Percentiles rank a stretch among this genome's conserved stretches.
Evolutionary conservation across 1,140 invertebrate species (phyloP).

Genomic region (Fopius arisanus): DNA sequence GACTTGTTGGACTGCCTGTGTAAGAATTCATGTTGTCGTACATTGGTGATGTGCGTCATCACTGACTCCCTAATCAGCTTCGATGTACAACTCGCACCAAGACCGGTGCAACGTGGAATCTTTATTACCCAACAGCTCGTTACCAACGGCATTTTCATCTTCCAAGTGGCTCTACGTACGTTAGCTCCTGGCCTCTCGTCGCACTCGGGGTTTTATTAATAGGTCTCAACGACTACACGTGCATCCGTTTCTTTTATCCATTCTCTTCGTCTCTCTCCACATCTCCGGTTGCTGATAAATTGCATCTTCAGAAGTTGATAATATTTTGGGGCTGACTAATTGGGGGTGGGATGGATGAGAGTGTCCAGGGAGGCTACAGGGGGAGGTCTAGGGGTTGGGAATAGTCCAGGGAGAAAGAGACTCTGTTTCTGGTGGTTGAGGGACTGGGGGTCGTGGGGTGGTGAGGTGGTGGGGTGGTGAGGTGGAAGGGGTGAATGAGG

Average conservation of each 20-base stretch:
- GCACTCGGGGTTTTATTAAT: slow-evolving; percentile 43
- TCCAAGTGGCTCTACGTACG: not conserved
- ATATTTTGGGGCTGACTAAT: not conserved
- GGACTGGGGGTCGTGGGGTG: not conserved
- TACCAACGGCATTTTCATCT: slow-evolving; percentile 46
- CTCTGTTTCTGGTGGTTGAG: not conserved
- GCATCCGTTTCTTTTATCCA: not conserved
- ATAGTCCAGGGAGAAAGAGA: not conserved
- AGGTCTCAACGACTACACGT: slow-evolving; percentile 21
- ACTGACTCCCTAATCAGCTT: slow-evolving; percentile 44
- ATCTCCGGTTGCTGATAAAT: not conserved
- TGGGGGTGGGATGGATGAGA: not conserved
- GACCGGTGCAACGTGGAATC: slow-evolving; percentile 31
- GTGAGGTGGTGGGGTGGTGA: slow-evolving; percentile 29
- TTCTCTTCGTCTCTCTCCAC: not conserved
- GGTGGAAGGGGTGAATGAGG: slow-evolving; percentile 32
- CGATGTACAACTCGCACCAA: slow-evolving; percentile 28
- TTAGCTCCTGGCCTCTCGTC: slow-evolving; percentile 28
- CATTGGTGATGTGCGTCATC: slow-evolving; percentile 45
- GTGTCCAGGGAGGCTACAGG: not conserved
- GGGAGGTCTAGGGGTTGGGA: not conserved
- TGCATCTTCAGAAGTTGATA: not conserved
- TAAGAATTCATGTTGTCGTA: slow-evolving; percentile 48
- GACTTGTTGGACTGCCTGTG: slow-evolving; percentile 31
- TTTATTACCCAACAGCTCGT: slow-evolving; percentile 50